Evolutionary conservation across 2,797 vertebrate genomes (phyloP).

Genomic region (Lutjanus campechanus): DNA sequence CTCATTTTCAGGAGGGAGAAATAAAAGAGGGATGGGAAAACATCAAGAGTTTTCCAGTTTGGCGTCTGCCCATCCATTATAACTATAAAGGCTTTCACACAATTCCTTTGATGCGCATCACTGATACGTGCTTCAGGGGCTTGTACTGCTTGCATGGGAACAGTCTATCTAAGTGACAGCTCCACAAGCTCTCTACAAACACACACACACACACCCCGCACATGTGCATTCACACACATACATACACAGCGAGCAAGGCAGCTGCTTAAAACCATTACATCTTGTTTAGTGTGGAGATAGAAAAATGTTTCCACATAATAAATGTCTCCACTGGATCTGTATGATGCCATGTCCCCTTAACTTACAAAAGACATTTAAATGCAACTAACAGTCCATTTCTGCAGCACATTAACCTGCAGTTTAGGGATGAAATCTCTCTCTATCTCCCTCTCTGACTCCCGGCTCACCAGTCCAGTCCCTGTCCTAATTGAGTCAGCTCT

Average conservation of each 20-base stretch:
- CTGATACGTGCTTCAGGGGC: constrained; percentile 71
- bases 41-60: constrained; percentile 76
- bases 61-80: constrained; percentile 73
- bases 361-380: constrained; percentile 69
- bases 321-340: constrained; percentile 65
- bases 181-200: constrained; percentile 56
- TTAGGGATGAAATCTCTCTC: constrained; percentile 79
- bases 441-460: constrained; percentile 64
- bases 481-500: constrained; percentile 97
- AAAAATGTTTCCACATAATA: constrained; percentile 63
- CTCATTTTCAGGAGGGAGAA: constrained; percentile 70
- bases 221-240: constrained; percentile 28
- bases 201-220: constrained; percentile 33
- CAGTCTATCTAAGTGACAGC: constrained; percentile 76
- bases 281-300: constrained; percentile 52
- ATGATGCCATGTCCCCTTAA: constrained; percentile 69
- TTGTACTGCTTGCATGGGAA: constrained; percentile 74
- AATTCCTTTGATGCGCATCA: constrained; percentile 76
- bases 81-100: constrained; percentile 77
- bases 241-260: constrained; percentile 25
- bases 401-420: constrained; percentile 79
- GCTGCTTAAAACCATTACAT: constrained; percentile 63
- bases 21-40: constrained; percentile 72
- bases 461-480: constrained; percentile 79
- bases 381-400: constrained; percentile 72